phyloP scores from a whole-genome alignment of 2,888 invertebrate genomes.

The Portevinia maculata region DNA sequence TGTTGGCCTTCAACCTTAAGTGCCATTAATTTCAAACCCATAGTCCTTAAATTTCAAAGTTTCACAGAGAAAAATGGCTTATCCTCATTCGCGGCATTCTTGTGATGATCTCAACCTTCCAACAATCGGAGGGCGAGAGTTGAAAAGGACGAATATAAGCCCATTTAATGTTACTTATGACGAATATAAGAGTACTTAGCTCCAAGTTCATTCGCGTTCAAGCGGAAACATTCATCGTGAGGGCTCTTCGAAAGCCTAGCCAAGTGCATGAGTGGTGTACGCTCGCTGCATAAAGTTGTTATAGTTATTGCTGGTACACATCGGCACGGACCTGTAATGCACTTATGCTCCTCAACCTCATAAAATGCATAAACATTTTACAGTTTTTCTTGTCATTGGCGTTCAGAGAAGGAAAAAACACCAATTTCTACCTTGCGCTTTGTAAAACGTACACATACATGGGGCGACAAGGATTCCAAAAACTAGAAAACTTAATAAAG shows the following conservation, averaged over 20 bases:
- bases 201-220: conserved; percentile 17
- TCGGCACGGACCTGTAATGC: not conserved
- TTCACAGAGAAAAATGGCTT: not conserved
- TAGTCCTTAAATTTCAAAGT: conserved; percentile 11
- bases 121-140: not conserved
- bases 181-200: not conserved
- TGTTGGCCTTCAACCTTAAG: conserved; percentile 16
- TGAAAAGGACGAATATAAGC: not conserved
- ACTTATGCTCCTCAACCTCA: conserved; percentile 41
- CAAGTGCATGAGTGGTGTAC: conserved; percentile 10
- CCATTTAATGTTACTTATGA: conserved; percentile 10
- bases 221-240: not conserved
- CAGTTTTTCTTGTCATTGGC: conserved; percentile 38
- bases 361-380: conserved; percentile 43
- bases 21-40: conserved; percentile 15
- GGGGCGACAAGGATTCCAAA: conserved; percentile 47
- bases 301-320: not conserved
- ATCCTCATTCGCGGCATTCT: conserved; percentile 22
- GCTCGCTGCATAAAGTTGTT: conserved; percentile 5
- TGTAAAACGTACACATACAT: conserved; percentile 1
- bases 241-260: conserved; percentile 23
- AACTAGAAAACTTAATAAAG: conserved; percentile 38
- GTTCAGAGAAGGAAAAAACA: conserved; percentile 16
- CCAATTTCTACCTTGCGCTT: conserved; percentile 18
- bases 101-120: conserved; percentile 23